Percentiles rank a stretch among this genome's conserved stretches.
Conservation (phyloP, 2,797 vertebrate genomes). For the Myotis pilosus region DNA sequence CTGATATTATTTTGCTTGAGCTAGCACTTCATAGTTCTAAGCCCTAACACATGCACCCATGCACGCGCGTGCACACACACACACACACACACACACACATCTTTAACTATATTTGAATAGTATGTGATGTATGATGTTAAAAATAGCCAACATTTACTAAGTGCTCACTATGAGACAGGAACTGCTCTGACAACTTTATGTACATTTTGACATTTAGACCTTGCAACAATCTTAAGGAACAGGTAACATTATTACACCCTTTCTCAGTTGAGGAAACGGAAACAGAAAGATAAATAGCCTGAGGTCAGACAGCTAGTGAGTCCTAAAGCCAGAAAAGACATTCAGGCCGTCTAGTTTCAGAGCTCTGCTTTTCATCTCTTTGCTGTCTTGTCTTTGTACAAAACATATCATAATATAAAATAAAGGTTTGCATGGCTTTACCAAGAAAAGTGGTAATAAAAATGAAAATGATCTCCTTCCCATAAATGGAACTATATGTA, state of each 20-base stretch:
- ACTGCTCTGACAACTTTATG: not conserved
- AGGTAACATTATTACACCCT: not conserved
- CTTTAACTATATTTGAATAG: conserved; percentile 30
- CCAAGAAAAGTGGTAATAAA: not conserved
- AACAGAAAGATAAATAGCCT: not conserved
- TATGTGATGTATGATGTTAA: not conserved
- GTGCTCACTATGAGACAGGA: not conserved
- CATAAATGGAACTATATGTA: not conserved
- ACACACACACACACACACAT: not conserved
- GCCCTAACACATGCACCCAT: not conserved
- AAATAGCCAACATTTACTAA: conserved; percentile 28
- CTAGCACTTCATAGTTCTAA: conserved; percentile 39
- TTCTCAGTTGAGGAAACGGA: conserved; percentile 41
- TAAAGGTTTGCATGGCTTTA: conserved; percentile 11
- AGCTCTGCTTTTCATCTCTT: conserved; percentile 5
- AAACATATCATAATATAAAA: not conserved
- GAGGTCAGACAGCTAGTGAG: not conserved
- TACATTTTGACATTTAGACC: conserved; percentile 36
- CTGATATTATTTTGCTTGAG: conserved; percentile 57
- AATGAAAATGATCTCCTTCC: not conserved
- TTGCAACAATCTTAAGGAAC: not conserved
- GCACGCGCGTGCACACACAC: not conserved
- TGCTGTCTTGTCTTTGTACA: not conserved
- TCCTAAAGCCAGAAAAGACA: not conserved
- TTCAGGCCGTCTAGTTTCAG: not conserved